These are phyloP conservation scores for Plodia interpunctella DNA, from an alignment of 1,140 invertebrate genomes.

Conservation along the genomic window DNA sequence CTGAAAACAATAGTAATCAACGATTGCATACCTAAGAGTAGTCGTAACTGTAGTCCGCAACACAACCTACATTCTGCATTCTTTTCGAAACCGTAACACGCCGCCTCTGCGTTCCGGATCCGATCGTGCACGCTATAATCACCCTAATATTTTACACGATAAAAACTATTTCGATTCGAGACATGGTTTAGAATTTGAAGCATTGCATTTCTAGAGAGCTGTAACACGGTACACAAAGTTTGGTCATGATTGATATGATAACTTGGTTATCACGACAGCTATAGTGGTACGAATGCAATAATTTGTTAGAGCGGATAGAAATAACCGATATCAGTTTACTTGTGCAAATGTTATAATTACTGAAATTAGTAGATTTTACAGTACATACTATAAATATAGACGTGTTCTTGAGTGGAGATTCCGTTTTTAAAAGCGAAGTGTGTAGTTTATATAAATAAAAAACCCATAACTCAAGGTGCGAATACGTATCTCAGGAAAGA, in stretches of 20 bases:
- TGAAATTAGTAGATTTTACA: too few species aligned
- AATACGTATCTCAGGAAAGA: too few species aligned
- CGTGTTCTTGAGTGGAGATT: too few species aligned
- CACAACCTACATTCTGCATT: conserved; percentile 73
- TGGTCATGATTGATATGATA: conserved; percentile 47
- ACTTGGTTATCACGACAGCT: conserved; percentile 30
- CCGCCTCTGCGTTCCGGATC: conserved; percentile 70
- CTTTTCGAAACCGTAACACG: conserved; percentile 75
- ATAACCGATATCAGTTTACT: too few species aligned
- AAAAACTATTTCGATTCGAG: conserved; percentile 47
- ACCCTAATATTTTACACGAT: conserved; percentile 45
- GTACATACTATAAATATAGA: too few species aligned
- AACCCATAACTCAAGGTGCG: too few species aligned
- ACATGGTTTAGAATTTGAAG: conserved; percentile 35
- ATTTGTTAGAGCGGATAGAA: neutral
- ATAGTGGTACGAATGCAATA: neutral
- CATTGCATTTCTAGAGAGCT: conserved; percentile 66
- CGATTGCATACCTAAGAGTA: conserved; percentile 59
- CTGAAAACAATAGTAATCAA: conserved; percentile 59
- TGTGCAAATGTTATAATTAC: too few species aligned
- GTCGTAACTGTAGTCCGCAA: conserved; percentile 67
- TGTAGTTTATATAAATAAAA: too few species aligned
- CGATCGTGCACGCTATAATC: conserved; percentile 51
- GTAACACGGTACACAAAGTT: conserved; percentile 42
- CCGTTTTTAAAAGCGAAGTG: too few species aligned